Evolutionary conservation across 2,113 vertebrate species (phyloP).

Genomic region (Carettochelys insculpta): DNA sequence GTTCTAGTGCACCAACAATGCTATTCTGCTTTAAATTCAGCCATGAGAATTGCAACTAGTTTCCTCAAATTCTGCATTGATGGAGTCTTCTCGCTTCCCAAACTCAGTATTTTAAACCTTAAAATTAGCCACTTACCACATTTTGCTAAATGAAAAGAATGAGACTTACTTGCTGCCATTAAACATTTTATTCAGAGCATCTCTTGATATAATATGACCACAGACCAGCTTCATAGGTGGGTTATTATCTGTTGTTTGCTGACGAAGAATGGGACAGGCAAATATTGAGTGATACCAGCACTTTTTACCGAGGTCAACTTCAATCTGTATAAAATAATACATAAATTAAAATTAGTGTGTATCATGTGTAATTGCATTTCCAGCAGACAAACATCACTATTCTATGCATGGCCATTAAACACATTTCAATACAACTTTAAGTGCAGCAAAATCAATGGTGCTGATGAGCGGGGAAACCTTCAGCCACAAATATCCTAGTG

Average conservation of each 20-base stretch:
- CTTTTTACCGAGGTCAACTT: slow-evolving; percentile 88
- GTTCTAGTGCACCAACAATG: not conserved
- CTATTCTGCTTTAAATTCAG: not conserved
- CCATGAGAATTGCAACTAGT: not conserved
- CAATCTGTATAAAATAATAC: slow-evolving; percentile 76
- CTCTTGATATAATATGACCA: slow-evolving; percentile 89
- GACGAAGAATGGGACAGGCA: slow-evolving; percentile 88
- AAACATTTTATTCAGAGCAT: slow-evolving; percentile 91
- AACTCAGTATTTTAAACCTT: not conserved
- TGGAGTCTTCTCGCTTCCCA: not conserved
- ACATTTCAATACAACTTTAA: not conserved
- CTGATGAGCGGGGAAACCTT: not conserved
- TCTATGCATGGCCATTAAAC: not conserved
- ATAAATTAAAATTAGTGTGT: not conserved
- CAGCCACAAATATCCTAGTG: not conserved
- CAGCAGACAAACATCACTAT: not conserved
- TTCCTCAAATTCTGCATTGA: not conserved
- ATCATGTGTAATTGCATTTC: not conserved
- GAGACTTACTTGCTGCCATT: slow-evolving; percentile 89
- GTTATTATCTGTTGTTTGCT: slow-evolving; percentile 88
- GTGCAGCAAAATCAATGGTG: slow-evolving; percentile 15
- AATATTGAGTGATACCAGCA: slow-evolving; percentile 92
- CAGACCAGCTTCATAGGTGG: slow-evolving; percentile 89
- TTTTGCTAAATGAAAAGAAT: not conserved
- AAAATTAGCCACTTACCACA: not conserved